These are phyloP conservation scores for Lasiurus borealis DNA, from an alignment of 2,113 vertebrate species.

Conservation along the genomic window DNA sequence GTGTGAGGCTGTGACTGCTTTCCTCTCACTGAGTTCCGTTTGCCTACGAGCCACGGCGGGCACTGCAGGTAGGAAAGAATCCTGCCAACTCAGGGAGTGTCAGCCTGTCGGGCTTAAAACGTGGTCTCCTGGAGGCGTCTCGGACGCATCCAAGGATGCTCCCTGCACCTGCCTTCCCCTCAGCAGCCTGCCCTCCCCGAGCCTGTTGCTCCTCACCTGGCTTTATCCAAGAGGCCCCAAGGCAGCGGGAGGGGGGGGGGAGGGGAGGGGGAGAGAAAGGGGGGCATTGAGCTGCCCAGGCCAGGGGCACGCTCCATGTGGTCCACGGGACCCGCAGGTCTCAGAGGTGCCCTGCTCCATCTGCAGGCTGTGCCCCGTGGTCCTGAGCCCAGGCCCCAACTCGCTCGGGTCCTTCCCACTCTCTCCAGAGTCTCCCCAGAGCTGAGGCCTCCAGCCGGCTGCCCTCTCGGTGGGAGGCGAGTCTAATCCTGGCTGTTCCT, in stretches of 20 bases:
- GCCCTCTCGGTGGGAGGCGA: background rate
- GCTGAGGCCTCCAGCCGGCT: background rate
- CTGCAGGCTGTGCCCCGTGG: background rate
- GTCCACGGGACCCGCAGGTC: background rate
- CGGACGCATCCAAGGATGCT: background rate
- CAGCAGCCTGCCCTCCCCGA: background rate
- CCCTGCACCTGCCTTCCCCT: background rate
- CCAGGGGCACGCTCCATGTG: rapidly evolving
- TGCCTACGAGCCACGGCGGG: background rate
- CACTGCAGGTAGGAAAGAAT: background rate
- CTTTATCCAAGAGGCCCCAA: background rate
- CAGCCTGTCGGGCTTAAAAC: background rate
- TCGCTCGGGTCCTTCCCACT: background rate
- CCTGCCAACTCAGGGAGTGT: background rate
- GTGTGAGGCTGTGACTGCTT: background rate
- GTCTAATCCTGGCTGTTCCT: background rate
- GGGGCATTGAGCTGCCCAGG: background rate
- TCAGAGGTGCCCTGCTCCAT: background rate
- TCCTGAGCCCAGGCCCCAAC: too few relatives aligned
- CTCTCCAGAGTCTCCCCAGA: background rate
- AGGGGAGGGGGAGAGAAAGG: too few relatives aligned
- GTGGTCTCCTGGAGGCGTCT: background rate
- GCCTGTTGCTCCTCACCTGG: background rate
- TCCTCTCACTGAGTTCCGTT: background rate
- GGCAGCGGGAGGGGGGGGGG: too few relatives aligned